Evolutionary conservation across 1,140 invertebrate genomes (phyloP).

Genomic region (Leptinotarsa undecemlineata): DNA sequence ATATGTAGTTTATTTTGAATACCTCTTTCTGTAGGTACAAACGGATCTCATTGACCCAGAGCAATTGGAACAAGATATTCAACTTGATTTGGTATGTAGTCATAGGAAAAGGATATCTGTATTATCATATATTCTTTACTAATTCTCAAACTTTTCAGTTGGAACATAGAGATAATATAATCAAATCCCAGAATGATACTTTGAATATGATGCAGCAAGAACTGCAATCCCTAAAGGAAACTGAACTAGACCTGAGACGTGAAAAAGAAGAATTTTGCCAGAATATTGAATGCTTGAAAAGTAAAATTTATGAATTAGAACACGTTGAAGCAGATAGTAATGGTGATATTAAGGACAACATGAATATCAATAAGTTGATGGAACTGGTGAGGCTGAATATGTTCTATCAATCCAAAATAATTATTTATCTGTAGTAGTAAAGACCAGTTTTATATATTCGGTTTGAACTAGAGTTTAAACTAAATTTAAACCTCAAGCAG

Average conservation of each 20-base stretch:
- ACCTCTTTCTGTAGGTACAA: slow-evolving; percentile 12
- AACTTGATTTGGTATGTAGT: background rate
- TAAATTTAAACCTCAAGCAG: too few relatives aligned
- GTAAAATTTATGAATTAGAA: slow-evolving; percentile 7
- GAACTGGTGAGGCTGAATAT: too few relatives aligned
- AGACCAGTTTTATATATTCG: too few relatives aligned
- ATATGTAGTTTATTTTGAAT: background rate
- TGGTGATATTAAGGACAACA: too few relatives aligned
- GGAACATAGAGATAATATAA: slow-evolving; percentile 33
- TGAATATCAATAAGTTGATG: too few relatives aligned
- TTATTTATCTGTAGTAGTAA: too few relatives aligned
- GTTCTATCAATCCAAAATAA: too few relatives aligned
- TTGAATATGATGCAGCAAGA: slow-evolving; percentile 38
- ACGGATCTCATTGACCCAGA: slow-evolving; percentile 6
- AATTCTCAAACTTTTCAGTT: slow-evolving; percentile 25
- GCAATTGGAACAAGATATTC: slow-evolving; percentile 1
- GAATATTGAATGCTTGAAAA: slow-evolving; percentile 33
- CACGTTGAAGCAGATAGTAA: too few relatives aligned
- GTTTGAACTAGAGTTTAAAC: too few relatives aligned
- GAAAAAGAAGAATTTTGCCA: slow-evolving; percentile 29
- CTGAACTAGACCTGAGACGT: slow-evolving; percentile 23
- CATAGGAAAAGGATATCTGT: background rate
- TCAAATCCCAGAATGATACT: slow-evolving; percentile 31
- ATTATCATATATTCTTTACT: background rate
- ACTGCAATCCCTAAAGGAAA: slow-evolving; percentile 32